phyloP scores from a whole-genome alignment of 1,140 invertebrate species.

The Proales similis region DNA sequence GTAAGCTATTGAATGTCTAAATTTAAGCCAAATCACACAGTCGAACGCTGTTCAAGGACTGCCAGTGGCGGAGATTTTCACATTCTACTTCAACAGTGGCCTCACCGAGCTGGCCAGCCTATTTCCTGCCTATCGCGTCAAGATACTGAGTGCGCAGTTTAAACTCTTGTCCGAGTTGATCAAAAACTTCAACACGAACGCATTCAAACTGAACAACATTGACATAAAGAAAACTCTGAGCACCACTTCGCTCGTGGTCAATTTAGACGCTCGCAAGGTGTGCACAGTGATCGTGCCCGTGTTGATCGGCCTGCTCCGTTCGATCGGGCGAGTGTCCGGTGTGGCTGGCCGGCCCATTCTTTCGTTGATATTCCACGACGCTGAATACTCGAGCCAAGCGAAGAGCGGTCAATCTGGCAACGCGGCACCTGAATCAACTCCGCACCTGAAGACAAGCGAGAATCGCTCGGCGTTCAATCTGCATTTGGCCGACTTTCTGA shows the following conservation, averaged over 20 bases:
- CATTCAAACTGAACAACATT: slow-evolving; percentile 25
- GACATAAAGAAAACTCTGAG: slow-evolving; percentile 23
- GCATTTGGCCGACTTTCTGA: slow-evolving; percentile 32
- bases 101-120: slow-evolving; percentile 45
- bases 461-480: background rate
- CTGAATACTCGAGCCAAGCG: slow-evolving; percentile 1
- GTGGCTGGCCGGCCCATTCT: slow-evolving; percentile 16
- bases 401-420: slow-evolving; percentile 3
- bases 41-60: slow-evolving; percentile 41
- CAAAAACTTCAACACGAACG: slow-evolving; percentile 35
- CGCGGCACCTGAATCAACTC: background rate
- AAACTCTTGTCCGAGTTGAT: slow-evolving; percentile 40
- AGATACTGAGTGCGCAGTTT: slow-evolving; percentile 43
- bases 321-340: slow-evolving; percentile 13
- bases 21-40: too few relatives aligned
- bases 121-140: slow-evolving; percentile 40
- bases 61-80: slow-evolving; percentile 46
- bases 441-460: background rate
- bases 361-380: slow-evolving; percentile 30
- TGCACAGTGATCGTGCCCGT: slow-evolving; percentile 10
- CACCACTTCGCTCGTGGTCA: slow-evolving; percentile 19
- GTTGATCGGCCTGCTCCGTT: slow-evolving; percentile 14
- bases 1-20: too few relatives aligned
- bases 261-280: slow-evolving; percentile 23
- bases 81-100: slow-evolving; percentile 46